Evolutionary conservation across 30 jellyfish, hydroid and myxozoan genomes (phyloP).

Genomic region (Aurelia coerulea): DNA sequence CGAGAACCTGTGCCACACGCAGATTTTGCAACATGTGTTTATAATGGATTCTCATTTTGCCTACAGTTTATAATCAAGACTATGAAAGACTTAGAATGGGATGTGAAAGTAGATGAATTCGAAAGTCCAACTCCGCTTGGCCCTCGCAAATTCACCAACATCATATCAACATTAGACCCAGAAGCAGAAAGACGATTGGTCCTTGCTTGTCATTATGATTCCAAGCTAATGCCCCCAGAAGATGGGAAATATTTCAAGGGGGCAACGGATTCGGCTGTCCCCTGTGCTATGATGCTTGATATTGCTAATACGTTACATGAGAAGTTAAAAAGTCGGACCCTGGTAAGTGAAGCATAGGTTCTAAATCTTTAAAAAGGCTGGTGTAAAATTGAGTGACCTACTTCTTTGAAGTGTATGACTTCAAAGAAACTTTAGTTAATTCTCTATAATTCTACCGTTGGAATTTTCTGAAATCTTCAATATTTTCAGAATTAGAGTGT

Average conservation of each 20-base stretch:
- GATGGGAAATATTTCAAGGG: conserved; percentile 92
- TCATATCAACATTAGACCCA: conserved; percentile 93
- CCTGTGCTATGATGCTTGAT: conserved; percentile 98
- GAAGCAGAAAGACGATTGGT: conserved; percentile 87
- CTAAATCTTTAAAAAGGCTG: too few relatives aligned
- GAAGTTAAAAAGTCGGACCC: conserved; percentile 30
- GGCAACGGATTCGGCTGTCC: conserved; percentile 99
- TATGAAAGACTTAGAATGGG: conserved; percentile 86
- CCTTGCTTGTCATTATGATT: conserved; percentile 96
- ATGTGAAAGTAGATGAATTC: conserved; percentile 88
- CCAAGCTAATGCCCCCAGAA: conserved; percentile 79
- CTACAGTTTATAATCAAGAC: conserved; percentile 84
- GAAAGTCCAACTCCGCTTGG: conserved; percentile 83
- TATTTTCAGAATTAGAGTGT: too few relatives aligned
- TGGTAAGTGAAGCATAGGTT: too few relatives aligned
- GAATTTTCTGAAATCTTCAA: too few relatives aligned
- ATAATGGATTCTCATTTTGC: neutral
- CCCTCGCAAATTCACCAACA: conserved; percentile 78
- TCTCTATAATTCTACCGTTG: too few relatives aligned
- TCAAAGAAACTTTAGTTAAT: too few relatives aligned
- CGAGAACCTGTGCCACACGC: too few relatives aligned
- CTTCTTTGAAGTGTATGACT: too few relatives aligned
- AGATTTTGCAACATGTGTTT: too few relatives aligned
- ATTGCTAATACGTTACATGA: conserved; percentile 77
- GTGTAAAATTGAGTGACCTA: too few relatives aligned